Evolutionary conservation across 2,113 vertebrate species (phyloP), one percentile per base, ranked within the genome.

Genomic region (Morone saxatilis): DNA sequence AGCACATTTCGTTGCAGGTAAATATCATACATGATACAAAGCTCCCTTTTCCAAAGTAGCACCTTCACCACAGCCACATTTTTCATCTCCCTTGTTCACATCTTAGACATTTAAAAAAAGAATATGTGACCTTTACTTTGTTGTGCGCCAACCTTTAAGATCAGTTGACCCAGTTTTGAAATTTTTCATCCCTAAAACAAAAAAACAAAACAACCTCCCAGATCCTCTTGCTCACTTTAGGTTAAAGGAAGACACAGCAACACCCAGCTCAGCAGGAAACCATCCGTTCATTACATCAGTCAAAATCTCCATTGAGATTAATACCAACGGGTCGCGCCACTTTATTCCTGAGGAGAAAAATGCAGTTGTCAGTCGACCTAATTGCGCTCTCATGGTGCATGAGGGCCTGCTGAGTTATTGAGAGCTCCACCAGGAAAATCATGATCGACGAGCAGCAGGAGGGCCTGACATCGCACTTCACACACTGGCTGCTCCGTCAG

Each of bases 321-420:
- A 91, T 87, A 76, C 81, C 83, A 89, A 86, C 16, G 82, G 80
- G 76, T 72, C 66, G 76, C 59, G 4, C 71, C 88, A 75, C 80
- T 92, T 86, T 84, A 80, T 88, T 86, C 61, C 78, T 57, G 81
- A 73, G 69, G 87, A 93, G 93, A 94, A 86, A 93, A 91, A 91
- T 92, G 89, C 92, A 83, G 88, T 92, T 83, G 90, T 90, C 91
- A 90, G 72, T 84, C 67, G 71, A 78, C 73, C 81, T 92, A 91
- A 94, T 90, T 93, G 92, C 36, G n/a, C 87, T 91, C 88, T 94
- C 78, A 90, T 89, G 88, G 91, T 43, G 89, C 86, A 86, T 77
- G 83, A 91, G 91, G 78, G 77, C 88, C 87, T 11, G 90, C 93
- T 93, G 93, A 90, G 92, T 86, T 92, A 93, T 88, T 80, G 87